phyloP scores from a whole-genome alignment of 2,797 vertebrate species.

The Vipera latastei region DNA sequence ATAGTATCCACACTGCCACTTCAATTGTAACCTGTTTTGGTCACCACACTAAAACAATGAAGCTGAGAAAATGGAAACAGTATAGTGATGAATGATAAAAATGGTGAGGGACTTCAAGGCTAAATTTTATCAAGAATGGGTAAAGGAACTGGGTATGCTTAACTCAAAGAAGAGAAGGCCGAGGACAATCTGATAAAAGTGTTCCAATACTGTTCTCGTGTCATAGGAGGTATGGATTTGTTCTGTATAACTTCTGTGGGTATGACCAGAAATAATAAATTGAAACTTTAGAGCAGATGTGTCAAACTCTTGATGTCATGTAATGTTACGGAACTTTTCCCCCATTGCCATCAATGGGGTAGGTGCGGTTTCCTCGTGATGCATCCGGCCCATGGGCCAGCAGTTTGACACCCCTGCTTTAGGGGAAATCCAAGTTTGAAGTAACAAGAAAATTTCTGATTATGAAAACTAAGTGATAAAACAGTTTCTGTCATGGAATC shows the following conservation, averaged over 20 bases:
- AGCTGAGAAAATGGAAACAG: background rate
- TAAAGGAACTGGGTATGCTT: background rate
- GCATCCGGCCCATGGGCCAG: too few species aligned
- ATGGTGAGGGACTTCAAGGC: background rate
- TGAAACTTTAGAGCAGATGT: background rate
- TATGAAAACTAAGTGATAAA: background rate
- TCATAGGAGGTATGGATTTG: background rate
- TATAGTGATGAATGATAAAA: background rate
- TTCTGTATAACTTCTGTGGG: background rate
- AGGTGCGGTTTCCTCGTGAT: too few species aligned
- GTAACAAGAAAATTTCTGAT: background rate
- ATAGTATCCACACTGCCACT: background rate
- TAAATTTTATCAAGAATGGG: background rate
- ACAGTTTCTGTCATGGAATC: background rate
- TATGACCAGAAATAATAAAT: background rate
- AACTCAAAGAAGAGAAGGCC: background rate
- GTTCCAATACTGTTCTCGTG: background rate
- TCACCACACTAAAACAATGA: background rate
- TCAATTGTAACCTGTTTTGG: background rate
- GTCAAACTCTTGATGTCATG: too few species aligned
- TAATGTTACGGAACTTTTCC: too few species aligned
- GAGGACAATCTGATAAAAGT: background rate
- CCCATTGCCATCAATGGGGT: too few species aligned
- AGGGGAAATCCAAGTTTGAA: background rate
- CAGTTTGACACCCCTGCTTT: too few species aligned